Percentiles rank a stretch among this genome's conserved stretches.
These are phyloP conservation scores for Paramormyrops hopkinsi DNA, from an alignment of 2,797 vertebrate genomes.

Conservation along the genomic window DNA sequence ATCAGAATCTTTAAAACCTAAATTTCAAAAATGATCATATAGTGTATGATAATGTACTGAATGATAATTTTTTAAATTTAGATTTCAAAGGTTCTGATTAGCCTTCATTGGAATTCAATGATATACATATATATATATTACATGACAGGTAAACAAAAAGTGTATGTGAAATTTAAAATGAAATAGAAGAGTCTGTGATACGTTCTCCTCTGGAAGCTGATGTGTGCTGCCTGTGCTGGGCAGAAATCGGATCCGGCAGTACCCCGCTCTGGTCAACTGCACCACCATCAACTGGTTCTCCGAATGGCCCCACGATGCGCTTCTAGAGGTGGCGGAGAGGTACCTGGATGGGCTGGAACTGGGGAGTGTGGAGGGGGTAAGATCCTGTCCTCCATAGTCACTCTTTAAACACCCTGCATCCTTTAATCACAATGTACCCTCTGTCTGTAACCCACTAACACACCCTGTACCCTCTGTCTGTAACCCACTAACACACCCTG, in stretches of 20 bases:
- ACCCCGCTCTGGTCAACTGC: conserved; percentile 82
- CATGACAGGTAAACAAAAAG: neutral
- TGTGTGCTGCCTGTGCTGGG: neutral
- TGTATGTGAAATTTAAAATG: neutral
- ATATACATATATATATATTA: neutral
- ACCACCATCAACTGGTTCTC: conserved; percentile 87
- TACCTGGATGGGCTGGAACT: conserved; percentile 68
- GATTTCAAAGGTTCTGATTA: neutral
- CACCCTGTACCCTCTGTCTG: neutral
- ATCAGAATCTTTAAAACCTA: neutral
- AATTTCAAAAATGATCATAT: neutral
- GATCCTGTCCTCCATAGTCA: conserved; percentile 13
- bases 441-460: neutral
- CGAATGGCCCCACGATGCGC: conserved; percentile 79
- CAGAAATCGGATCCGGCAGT: conserved; percentile 78
- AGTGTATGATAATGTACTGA: neutral
- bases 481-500: neutral
- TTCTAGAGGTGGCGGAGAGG: conserved; percentile 81
- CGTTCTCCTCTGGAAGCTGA: neutral
- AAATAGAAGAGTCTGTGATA: neutral
- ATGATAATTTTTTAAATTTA: neutral
- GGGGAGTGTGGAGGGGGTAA: conserved; percentile 66
- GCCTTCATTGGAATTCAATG: neutral
- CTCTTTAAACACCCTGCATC: neutral
- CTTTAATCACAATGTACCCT: neutral